Conservation (phyloP, 2,797 vertebrate genomes). For the Anableps anableps region DNA sequence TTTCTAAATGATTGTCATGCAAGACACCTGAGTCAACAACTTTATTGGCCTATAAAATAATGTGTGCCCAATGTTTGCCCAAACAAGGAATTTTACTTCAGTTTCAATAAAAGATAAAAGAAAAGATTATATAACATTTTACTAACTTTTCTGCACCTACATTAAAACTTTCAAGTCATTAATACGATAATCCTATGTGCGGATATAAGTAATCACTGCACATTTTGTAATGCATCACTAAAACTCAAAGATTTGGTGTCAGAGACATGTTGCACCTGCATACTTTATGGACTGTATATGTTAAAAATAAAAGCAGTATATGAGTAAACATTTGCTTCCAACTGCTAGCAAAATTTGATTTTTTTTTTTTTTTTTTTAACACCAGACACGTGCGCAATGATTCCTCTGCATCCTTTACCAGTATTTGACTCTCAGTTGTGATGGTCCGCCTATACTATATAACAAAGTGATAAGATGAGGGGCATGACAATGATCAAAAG, state of each 20-base stretch:
- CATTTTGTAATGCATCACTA: background rate
- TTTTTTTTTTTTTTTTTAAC: no score
- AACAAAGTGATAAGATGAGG: slow-evolving; percentile 39
- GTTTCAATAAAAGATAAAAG: background rate
- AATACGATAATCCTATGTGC: background rate
- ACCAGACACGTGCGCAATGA: background rate
- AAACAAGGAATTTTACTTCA: background rate
- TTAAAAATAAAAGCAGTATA: background rate
- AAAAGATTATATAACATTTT: background rate
- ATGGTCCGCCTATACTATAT: slow-evolving; percentile 36
- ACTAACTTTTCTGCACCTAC: background rate
- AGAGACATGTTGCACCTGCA: background rate
- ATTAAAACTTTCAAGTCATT: background rate
- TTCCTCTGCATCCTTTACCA: slow-evolving; percentile 5
- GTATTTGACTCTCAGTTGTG: slow-evolving; percentile 41
- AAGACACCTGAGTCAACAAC: background rate
- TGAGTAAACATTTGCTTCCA: background rate
- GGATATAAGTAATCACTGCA: background rate
- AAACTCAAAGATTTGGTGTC: background rate
- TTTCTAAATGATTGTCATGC: background rate
- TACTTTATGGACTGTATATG: background rate
- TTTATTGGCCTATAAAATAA: background rate
- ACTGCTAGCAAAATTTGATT: background rate
- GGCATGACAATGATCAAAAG: slow-evolving; percentile 70
- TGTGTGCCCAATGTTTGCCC: background rate